Evolutionary conservation across 1,140 invertebrate genomes (phyloP).

Genomic region (Protaetia brevitarsis): DNA sequence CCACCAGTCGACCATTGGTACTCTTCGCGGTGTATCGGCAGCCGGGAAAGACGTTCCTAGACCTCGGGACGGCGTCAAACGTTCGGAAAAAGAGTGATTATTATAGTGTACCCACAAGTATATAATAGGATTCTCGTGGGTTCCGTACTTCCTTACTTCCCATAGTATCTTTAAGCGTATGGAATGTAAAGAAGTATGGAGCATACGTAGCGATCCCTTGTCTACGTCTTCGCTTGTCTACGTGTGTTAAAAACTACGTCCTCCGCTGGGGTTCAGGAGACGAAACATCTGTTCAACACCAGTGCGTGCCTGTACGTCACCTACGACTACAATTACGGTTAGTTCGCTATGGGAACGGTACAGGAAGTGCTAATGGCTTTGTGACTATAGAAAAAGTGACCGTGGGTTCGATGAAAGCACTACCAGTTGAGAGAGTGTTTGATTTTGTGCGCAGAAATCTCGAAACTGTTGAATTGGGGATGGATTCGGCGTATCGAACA

Average conservation of each 20-base stretch:
- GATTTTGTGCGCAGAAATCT: too few relatives aligned
- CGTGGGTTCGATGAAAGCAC: too few relatives aligned
- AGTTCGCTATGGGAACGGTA: too few relatives aligned
- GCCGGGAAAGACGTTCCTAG: not conserved
- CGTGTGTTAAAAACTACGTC: not conserved
- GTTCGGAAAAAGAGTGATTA: not conserved
- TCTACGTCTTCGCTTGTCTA: not conserved
- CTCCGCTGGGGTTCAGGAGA: not conserved
- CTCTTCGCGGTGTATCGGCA: slow-evolving; percentile 35
- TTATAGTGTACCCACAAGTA: not conserved
- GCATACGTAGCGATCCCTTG: slow-evolving; percentile 52
- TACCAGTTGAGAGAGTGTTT: too few relatives aligned
- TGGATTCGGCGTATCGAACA: too few relatives aligned
- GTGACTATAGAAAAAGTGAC: too few relatives aligned
- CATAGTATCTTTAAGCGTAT: slow-evolving; percentile 82
- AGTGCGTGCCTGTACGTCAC: too few relatives aligned
- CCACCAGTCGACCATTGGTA: slow-evolving; percentile 50
- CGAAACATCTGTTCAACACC: slow-evolving; percentile 8
- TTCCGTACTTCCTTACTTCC: slow-evolving; percentile 95
- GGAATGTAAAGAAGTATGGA: slow-evolving; percentile 99
- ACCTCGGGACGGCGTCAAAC: not conserved
- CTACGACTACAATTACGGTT: too few relatives aligned
- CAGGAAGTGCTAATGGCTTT: too few relatives aligned
- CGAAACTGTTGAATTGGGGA: too few relatives aligned
- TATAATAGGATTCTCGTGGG: slow-evolving; percentile 56